A percentile compares a stretch with the other conserved stretches of the same genome.
phyloP scores from a whole-genome alignment of 1,140 invertebrate genomes.

The Scaptodrosophila lebanonensis region DNA sequence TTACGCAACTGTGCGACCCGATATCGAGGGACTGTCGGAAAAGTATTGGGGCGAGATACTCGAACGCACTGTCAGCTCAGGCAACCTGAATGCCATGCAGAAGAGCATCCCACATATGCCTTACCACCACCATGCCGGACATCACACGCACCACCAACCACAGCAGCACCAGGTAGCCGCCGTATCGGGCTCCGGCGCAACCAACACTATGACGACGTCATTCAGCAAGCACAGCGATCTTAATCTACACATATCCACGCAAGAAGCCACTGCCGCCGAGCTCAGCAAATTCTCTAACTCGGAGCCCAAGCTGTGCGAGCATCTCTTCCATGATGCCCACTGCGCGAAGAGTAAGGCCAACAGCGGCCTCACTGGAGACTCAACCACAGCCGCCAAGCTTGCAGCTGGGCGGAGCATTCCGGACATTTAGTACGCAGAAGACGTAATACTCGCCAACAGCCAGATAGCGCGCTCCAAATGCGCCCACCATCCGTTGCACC shows the following conservation, averaged over 20 bases:
- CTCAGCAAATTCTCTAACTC: conserved; percentile 73
- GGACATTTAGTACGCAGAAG: conserved; percentile 77
- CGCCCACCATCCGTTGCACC: conserved; percentile 55
- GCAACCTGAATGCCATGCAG: conserved; percentile 82
- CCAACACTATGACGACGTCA: conserved; percentile 63
- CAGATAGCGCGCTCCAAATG: conserved; percentile 56
- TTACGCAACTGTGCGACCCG: conserved; percentile 77
- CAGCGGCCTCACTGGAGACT: conserved; percentile 6
- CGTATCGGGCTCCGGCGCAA: conserved; percentile 17
- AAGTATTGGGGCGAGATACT: conserved; percentile 88
- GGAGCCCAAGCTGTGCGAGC: conserved; percentile 76
- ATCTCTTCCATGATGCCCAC: conserved; percentile 69
- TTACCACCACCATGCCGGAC: conserved; percentile 49
- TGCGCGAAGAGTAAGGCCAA: conserved; percentile 71
- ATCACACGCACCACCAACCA: conserved; percentile 37
- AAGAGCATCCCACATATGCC: conserved; percentile 76
- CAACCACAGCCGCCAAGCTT: conserved; percentile 38
- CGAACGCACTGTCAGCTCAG: conserved; percentile 84
- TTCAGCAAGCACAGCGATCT: conserved; percentile 75
- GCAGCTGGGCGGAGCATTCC: conserved; percentile 58
- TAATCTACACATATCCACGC: conserved; percentile 54
- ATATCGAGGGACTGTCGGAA: conserved; percentile 84
- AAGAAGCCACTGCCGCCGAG: conserved; percentile 48
- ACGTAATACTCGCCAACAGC: conserved; percentile 71
- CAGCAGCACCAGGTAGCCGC: conserved; percentile 69